Evolutionary conservation across 2,113 vertebrate species (phyloP).

Genomic region (Emydura subglobosa): DNA sequence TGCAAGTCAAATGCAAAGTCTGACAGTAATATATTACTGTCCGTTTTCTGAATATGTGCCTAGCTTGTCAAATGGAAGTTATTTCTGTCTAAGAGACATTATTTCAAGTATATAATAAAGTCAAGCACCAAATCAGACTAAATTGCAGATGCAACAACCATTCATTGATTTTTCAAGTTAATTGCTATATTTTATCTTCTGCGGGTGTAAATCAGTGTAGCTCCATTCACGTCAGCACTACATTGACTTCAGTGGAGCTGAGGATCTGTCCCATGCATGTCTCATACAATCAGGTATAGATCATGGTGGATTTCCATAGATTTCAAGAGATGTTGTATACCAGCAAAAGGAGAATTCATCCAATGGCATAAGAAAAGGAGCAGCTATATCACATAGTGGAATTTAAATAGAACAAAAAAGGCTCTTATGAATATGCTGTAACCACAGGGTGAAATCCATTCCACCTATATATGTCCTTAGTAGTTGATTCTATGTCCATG

Average conservation of each 20-base stretch:
- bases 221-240: constrained; percentile 33
- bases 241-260: background rate
- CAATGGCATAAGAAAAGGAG: constrained; percentile 45
- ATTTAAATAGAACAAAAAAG: background rate
- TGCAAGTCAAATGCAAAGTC: background rate
- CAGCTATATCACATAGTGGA: background rate
- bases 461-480: background rate
- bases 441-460: background rate
- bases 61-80: background rate
- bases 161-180: constrained; percentile 38
- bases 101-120: background rate
- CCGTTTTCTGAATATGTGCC: background rate
- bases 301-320: constrained; percentile 75
- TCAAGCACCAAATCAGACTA: constrained; percentile 22
- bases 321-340: constrained; percentile 76
- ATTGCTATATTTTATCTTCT: constrained; percentile 10
- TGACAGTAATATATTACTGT: background rate
- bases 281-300: constrained; percentile 19
- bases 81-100: constrained; percentile 1
- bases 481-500: background rate
- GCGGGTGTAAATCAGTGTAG: constrained; percentile 9
- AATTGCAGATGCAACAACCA: constrained; percentile 1
- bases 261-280: background rate
- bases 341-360: constrained; percentile 67
- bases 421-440: background rate